Evolutionary conservation across 1,140 invertebrate species (phyloP).

Genomic region (Eriosoma lanigerum): DNA sequence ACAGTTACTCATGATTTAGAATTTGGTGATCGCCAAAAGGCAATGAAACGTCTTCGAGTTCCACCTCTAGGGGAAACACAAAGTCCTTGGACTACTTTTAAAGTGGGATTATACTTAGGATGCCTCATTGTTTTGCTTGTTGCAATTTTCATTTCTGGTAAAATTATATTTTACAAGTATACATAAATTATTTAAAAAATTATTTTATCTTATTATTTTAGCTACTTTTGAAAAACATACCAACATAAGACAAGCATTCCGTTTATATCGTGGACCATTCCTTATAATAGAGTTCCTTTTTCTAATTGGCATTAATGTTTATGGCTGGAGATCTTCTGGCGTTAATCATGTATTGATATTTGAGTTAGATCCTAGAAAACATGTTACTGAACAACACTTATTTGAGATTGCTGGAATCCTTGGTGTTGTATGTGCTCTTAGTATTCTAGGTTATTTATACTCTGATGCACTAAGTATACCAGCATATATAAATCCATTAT

Average conservation of each 20-base stretch:
- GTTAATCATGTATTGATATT: slow-evolving; percentile 94
- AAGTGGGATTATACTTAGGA: slow-evolving; percentile 80
- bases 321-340: slow-evolving; percentile 85
- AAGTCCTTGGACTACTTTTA: slow-evolving; percentile 81
- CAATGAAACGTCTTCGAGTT: slow-evolving; percentile 84
- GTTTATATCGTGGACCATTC: slow-evolving; percentile 80
- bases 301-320: slow-evolving; percentile 84
- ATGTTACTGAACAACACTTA: slow-evolving; percentile 79
- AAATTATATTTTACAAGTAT: not conserved
- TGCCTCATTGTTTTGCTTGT: slow-evolving; percentile 77
- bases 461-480: slow-evolving; percentile 74
- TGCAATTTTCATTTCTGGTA: slow-evolving; percentile 69
- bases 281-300: slow-evolving; percentile 82
- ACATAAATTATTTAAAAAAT: slow-evolving; percentile 8
- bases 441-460: slow-evolving; percentile 69
- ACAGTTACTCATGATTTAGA: slow-evolving; percentile 81
- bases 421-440: slow-evolving; percentile 80
- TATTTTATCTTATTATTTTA: slow-evolving; percentile 10
- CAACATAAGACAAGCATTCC: slow-evolving; percentile 63
- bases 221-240: slow-evolving; percentile 55
- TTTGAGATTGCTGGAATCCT: slow-evolving; percentile 85
- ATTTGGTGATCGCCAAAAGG: slow-evolving; percentile 76
- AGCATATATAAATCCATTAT: slow-evolving; percentile 75
- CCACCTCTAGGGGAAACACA: slow-evolving; percentile 83
- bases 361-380: slow-evolving; percentile 86